Percentiles rank a stretch among this genome's conserved stretches.
Conservation (phyloP, 1,140 invertebrate species). For the Apis cerana region DNA sequence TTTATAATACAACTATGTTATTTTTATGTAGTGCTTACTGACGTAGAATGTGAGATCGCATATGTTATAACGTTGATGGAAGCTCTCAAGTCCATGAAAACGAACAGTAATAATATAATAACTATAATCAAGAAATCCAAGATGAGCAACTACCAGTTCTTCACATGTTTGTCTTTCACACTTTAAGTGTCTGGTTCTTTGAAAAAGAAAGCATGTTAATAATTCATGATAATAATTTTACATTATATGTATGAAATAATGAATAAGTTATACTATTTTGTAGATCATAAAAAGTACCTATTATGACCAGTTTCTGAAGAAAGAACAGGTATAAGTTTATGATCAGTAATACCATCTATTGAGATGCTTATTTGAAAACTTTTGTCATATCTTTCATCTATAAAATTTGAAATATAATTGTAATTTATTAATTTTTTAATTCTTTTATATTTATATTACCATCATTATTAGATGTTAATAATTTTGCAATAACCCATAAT, state of each 20-base stretch:
- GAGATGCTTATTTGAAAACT: conserved; percentile 91
- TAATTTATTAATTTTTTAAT: background rate
- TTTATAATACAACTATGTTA: conserved; percentile 10
- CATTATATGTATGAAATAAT: background rate
- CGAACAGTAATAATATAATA: conserved; percentile 93
- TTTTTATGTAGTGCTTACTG: conserved; percentile 82
- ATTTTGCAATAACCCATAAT: conserved; percentile 94
- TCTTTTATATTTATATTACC: conserved; percentile 80
- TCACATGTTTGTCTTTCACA: conserved; percentile 92
- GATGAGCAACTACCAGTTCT: conserved; percentile 93
- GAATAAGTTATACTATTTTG: background rate
- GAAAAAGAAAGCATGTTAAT: conserved; percentile 39
- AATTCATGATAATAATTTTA: background rate
- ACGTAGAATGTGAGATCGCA: conserved; percentile 94
- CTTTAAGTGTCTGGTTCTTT: conserved; percentile 89
- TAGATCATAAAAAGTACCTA: conserved; percentile 78
- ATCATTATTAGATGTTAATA: conserved; percentile 92
- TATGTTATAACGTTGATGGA: conserved; percentile 92
- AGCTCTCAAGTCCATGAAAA: conserved; percentile 92
- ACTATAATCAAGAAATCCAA: conserved; percentile 94
- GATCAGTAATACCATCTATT: conserved; percentile 90
- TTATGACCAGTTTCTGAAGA: conserved; percentile 86
- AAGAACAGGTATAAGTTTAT: conserved; percentile 85
- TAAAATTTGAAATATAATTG: conserved; percentile 66
- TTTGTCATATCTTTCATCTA: conserved; percentile 93